These are phyloP conservation scores for Huso huso DNA, from an alignment of 2,797 vertebrate species.

Conservation along the genomic window DNA sequence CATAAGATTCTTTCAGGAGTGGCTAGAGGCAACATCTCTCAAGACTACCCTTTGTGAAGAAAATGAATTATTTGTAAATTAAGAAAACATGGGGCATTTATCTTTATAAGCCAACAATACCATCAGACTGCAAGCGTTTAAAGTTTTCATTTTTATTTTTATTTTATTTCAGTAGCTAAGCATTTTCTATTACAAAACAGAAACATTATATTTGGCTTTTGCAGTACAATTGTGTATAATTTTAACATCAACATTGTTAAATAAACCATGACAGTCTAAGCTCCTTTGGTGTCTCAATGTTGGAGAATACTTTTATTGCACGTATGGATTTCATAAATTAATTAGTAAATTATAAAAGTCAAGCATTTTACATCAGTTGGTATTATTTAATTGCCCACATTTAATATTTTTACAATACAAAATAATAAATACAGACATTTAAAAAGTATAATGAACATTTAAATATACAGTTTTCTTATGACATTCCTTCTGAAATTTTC, in stretches of 20 bases:
- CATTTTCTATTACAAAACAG: neutral
- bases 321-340: too few relatives aligned
- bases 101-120: neutral
- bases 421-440: too few relatives aligned
- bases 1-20: constrained; percentile 11
- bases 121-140: neutral
- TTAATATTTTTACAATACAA: too few relatives aligned
- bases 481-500: too few relatives aligned
- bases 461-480: too few relatives aligned
- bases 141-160: neutral
- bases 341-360: too few relatives aligned
- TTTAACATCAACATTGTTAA: neutral
- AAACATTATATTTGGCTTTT: too few relatives aligned
- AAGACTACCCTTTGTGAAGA: constrained; percentile 22
- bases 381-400: too few relatives aligned
- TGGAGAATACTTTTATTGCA: too few relatives aligned
- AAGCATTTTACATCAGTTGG: too few relatives aligned
- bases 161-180: neutral
- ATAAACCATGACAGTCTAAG: neutral
- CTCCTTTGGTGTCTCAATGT: neutral
- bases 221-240: too few relatives aligned
- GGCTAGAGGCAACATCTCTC: constrained; percentile 17
- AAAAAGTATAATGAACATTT: too few relatives aligned
- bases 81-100: constrained; percentile 1
- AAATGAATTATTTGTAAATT: constrained; percentile 17